Conservation (phyloP, 2,113 vertebrate genomes). For the Xyrauchen texanus region DNA sequence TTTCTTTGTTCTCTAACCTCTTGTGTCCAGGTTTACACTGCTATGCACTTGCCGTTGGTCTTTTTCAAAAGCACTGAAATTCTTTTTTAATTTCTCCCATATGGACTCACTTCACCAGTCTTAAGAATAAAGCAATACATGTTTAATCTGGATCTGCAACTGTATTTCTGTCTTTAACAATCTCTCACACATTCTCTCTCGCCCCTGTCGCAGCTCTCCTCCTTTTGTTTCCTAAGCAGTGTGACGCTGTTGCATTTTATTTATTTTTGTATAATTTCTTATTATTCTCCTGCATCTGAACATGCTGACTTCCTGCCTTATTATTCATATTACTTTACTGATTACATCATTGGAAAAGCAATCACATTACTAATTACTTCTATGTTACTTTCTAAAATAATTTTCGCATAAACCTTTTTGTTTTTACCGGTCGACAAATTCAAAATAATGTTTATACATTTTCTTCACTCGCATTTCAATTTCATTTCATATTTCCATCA, state of each 20-base stretch:
- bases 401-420: too few species aligned
- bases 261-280: slow-evolving; percentile 14
- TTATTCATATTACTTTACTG: too few species aligned
- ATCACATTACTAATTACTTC: too few species aligned
- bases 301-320: slow-evolving; percentile 45
- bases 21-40: neutral
- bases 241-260: slow-evolving; percentile 11
- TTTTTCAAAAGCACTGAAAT: slow-evolving; percentile 2
- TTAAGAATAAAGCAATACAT: neutral
- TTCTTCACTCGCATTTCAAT: too few species aligned
- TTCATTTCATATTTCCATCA: too few species aligned
- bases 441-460: too few species aligned
- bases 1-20: slow-evolving; percentile 50
- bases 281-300: slow-evolving; percentile 26
- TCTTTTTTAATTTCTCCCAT: neutral
- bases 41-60: neutral
- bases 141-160: neutral
- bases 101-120: neutral
- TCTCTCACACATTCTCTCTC: neutral
- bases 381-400: too few species aligned
- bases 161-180: neutral
- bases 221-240: slow-evolving; percentile 9
- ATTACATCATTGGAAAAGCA: too few species aligned
- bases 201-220: neutral
- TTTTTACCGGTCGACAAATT: too few species aligned